Base-by-base conservation (phyloP, 2,888 invertebrate species). In the Ariolimax columbianus region DNA sequence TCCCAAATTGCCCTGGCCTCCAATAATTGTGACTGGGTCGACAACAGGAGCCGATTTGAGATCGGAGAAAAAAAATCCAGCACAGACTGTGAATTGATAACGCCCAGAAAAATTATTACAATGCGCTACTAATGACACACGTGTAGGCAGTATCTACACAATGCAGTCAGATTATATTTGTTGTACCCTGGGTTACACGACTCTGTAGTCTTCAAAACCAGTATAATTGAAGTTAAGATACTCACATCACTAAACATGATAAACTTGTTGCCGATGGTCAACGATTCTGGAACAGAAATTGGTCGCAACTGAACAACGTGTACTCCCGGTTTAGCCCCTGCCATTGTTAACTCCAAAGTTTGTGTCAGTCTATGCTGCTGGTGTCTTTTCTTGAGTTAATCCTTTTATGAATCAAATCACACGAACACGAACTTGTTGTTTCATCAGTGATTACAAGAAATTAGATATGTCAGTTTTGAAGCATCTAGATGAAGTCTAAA, bases 221-320 rank as follows among this genome's bases (percentile, higher is more conserved):
- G n/a, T n/a, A n/a, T n/a, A n/a, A n/a, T n/a, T n/a, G n/a, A n/a
- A n/a, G n/a, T n/a, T n/a, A n/a, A n/a, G n/a, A 63, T 89, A 95
- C 96, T 95, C 95, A 98, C 98, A 96, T 99, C 98, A 95, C 98
- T 98, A 98, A 98, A 99, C 95, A 98, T 98, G 94, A 98, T 96
- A 95, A 98, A 98, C 95, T 98, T 98, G 94, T 98, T 97, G 86
- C 98, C 98, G 92, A 97, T 97, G 59, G 90, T 88, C 55, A 98
- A 95, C 91, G 96, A 96, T 94, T 97, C 96, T 78, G 97, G 96
- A 87, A 97, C 97, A 92, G 96, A 95, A 88, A 97, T 95, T 83
- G 96, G 94, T 90, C 94, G 95, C 86, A 95, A 92, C 90, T 95
- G 94, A 83, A 95, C 93, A 86, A 94, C 94, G 90, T 95, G 95